These are phyloP conservation scores for Hoplostethus atlanticus DNA, from an alignment of 2,797 vertebrate species.

Conservation along the genomic window DNA sequence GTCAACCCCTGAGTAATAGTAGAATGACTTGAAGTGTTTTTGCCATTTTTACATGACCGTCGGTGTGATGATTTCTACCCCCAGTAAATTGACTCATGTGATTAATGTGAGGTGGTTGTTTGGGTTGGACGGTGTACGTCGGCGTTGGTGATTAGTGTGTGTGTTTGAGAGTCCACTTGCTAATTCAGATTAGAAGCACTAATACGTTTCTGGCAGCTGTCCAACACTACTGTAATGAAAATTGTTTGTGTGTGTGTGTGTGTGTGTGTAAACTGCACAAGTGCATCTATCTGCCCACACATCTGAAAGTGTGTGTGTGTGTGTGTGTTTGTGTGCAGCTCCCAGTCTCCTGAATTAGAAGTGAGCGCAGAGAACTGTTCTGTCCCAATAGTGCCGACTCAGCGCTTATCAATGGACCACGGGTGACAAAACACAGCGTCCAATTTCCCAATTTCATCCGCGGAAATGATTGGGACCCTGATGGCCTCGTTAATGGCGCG, in stretches of 20 bases:
- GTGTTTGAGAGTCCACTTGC: not conserved
- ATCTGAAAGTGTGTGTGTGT: constrained; percentile 10
- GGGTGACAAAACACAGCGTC: constrained; percentile 38
- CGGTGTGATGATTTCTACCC: constrained; percentile 1
- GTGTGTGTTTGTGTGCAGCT: constrained; percentile 3
- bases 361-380: constrained; percentile 8
- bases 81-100: constrained; percentile 1
- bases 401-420: constrained; percentile 28
- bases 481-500: constrained; percentile 41
- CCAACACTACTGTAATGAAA: not conserved
- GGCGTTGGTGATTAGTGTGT: not conserved
- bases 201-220: constrained; percentile 11
- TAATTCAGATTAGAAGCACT: constrained; percentile 14
- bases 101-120: not conserved
- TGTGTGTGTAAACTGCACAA: not conserved
- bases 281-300: constrained; percentile 9
- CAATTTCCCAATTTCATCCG: constrained; percentile 62
- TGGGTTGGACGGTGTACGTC: not conserved
- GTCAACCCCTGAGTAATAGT: not conserved
- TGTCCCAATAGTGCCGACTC: constrained; percentile 16
- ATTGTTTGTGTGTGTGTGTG: constrained; percentile 10
- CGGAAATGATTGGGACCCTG: constrained; percentile 54
- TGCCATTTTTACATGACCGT: not conserved
- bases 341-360: constrained; percentile 4
- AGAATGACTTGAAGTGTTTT: constrained; percentile 11